phyloP scores from a whole-genome alignment of 2,888 invertebrate genomes.

The Scotopteryx bipunctaria region DNA sequence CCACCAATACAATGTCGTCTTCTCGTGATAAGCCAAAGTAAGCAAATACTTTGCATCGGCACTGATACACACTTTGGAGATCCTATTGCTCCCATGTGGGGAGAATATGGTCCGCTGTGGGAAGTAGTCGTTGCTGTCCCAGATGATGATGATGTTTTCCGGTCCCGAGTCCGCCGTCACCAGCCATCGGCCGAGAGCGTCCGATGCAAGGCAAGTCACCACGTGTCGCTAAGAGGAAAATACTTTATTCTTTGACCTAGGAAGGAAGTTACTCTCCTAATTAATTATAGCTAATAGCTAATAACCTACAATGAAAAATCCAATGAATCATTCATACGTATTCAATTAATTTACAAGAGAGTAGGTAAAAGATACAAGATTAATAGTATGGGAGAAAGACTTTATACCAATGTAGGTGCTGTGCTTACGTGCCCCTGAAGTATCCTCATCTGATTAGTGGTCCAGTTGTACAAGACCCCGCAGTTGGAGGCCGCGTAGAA shows the following conservation, averaged over 20 bases:
- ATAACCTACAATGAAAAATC: no score
- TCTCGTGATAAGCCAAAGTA: conserved; percentile 75
- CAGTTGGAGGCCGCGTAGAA: conserved; percentile 86
- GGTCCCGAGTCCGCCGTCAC: conserved; percentile 83
- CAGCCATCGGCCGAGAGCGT: conserved; percentile 81
- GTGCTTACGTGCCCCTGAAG: conserved; percentile 88
- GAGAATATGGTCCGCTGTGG: conserved; percentile 81
- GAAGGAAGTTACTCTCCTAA: background rate
- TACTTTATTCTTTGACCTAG: background rate
- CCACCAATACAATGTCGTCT: conserved; percentile 82
- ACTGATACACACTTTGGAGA: conserved; percentile 76
- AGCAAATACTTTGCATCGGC: conserved; percentile 83
- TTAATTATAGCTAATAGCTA: no score
- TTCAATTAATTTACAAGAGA: no score
- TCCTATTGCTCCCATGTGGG: conserved; percentile 69
- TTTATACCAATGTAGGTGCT: no score
- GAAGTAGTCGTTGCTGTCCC: conserved; percentile 77
- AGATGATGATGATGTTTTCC: conserved; percentile 83
- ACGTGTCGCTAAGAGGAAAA: conserved; percentile 68
- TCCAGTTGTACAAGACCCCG: conserved; percentile 86
- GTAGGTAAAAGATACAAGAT: no score
- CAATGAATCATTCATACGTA: no score
- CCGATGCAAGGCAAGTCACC: conserved; percentile 76
- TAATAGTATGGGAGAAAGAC: no score
- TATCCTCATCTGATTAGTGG: conserved; percentile 81